phyloP scores from a whole-genome alignment of 2,888 invertebrate species.

The Tridacna gigas region DNA sequence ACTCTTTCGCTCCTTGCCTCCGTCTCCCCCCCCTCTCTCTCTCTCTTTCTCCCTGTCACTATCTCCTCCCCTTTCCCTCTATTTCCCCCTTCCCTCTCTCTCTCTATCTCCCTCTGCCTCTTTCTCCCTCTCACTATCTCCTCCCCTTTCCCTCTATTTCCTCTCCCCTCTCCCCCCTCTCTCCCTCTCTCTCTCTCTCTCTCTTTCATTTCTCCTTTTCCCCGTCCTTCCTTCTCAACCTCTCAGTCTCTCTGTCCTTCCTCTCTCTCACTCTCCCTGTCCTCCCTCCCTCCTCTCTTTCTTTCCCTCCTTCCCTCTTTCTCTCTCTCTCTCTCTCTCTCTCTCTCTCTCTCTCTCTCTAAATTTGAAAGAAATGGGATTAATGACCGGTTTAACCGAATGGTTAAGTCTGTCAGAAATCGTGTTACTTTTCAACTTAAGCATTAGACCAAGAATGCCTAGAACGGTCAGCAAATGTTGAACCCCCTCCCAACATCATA shows the following conservation, averaged over 20 bases:
- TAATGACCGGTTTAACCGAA: too few species aligned
- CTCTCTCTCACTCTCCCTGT: background rate
- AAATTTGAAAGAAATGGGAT: too few species aligned
- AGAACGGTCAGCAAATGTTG: too few species aligned
- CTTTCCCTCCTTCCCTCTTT: background rate
- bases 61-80: background rate
- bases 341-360: background rate
- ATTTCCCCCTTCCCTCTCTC: background rate
- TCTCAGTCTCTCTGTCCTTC: background rate
- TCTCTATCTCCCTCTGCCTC: background rate
- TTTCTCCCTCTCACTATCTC: background rate
- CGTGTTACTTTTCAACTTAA: too few species aligned
- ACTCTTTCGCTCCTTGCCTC: too few species aligned
- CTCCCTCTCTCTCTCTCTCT: background rate
- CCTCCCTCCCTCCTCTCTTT: background rate
- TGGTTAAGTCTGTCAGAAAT: too few species aligned
- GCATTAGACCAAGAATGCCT: too few species aligned
- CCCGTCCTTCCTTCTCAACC: background rate
- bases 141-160: background rate
- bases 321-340: conserved; percentile 1
- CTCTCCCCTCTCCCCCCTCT: background rate
- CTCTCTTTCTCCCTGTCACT: background rate
- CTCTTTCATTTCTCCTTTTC: background rate
- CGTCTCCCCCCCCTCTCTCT: background rate
- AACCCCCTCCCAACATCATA: too few species aligned